Evolutionary conservation across 1,140 invertebrate species (phyloP).

Genomic region (Zaprionus tsacasi): DNA sequence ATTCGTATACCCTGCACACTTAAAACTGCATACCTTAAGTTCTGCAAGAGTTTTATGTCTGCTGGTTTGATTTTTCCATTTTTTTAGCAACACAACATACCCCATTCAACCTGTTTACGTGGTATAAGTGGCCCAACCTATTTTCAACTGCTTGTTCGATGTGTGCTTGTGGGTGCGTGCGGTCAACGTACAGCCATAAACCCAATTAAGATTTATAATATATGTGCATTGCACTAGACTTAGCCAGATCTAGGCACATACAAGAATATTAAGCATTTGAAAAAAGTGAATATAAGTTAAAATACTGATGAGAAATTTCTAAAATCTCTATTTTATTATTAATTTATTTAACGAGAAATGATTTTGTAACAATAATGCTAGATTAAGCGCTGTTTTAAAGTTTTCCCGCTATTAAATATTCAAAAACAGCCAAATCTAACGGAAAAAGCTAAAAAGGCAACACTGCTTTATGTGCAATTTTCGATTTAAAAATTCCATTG

Average conservation of each 20-base stretch:
- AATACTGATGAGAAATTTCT: too few relatives aligned
- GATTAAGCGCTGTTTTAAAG: too few relatives aligned
- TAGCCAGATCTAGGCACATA: neutral
- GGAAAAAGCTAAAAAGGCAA: too few relatives aligned
- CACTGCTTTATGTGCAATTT: too few relatives aligned
- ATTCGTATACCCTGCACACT: neutral
- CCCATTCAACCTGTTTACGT: neutral
- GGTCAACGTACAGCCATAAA: conserved; percentile 59
- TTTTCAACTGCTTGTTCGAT: neutral
- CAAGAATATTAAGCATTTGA: neutral
- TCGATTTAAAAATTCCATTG: too few relatives aligned
- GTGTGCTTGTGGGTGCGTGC: conserved; percentile 29
- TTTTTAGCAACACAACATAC: neutral
- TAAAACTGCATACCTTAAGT: neutral
- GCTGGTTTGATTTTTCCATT: neutral
- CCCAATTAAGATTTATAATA: neutral
- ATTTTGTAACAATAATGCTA: too few relatives aligned
- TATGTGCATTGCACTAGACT: neutral
- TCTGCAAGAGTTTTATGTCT: neutral
- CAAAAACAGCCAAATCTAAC: too few relatives aligned
- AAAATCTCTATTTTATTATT: too few relatives aligned
- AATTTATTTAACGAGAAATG: too few relatives aligned
- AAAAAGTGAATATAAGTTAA: too few relatives aligned
- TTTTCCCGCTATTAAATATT: too few relatives aligned
- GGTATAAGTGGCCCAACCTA: neutral